Evolutionary conservation across 53 echinoderm and acorn worm species (phyloP).

Genomic region (Apostichopus leukothele): DNA sequence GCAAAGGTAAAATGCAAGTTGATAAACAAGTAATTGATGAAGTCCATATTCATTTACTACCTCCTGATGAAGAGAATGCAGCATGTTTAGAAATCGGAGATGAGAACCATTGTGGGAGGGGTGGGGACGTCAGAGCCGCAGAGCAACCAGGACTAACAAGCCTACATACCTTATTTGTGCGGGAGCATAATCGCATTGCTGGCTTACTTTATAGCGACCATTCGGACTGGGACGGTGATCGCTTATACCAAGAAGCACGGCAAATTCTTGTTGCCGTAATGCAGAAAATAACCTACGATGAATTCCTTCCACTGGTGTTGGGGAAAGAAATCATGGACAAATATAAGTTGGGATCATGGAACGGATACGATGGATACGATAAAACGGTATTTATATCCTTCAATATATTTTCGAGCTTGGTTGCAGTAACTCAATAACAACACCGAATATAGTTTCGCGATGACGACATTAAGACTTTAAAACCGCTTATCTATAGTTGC

Average conservation of each 20-base stretch:
- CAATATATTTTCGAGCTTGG: background rate
- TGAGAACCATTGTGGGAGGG: conserved; percentile 57
- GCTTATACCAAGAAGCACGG: conserved; percentile 67
- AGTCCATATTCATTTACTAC: conserved; percentile 44
- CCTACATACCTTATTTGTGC: conserved; percentile 69
- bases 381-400: background rate
- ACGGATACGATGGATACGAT: conserved; percentile 47
- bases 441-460: no score
- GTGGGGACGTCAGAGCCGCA: conserved; percentile 74
- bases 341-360: conserved; percentile 26
- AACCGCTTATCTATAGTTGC: no score
- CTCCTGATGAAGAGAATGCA: conserved; percentile 40
- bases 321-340: conserved; percentile 50
- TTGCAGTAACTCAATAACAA: no score
- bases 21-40: conserved; percentile 35
- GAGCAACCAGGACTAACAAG: conserved; percentile 73
- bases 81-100: conserved; percentile 33
- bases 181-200: conserved; percentile 65
- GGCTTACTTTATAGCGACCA: conserved; percentile 54
- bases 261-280: conserved; percentile 42
- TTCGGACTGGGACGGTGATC: conserved; percentile 63
- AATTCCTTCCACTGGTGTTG: conserved; percentile 71
- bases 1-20: conserved; percentile 30
- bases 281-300: conserved; percentile 82
- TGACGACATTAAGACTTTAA: no score